Evolutionary conservation across 2,888 invertebrate species (phyloP).

Genomic region (Spisula solida): DNA sequence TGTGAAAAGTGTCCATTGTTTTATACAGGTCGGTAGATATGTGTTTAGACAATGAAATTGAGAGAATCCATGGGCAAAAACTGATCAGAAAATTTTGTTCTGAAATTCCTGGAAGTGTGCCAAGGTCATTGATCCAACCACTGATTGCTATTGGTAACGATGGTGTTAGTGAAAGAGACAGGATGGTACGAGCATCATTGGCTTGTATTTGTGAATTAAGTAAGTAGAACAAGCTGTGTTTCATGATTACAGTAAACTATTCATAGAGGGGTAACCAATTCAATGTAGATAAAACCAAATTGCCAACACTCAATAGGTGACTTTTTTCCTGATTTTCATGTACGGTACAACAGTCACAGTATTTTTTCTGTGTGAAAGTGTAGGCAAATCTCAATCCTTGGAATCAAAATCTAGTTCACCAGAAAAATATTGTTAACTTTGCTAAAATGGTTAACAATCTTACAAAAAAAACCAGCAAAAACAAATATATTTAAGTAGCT

Average conservation of each 20-base stretch:
- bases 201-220: conserved; percentile 96
- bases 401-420: no score
- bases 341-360: no score
- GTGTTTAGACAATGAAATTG: conserved; percentile 93
- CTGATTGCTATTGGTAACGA: conserved; percentile 94
- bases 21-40: conserved; percentile 94
- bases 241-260: not conserved
- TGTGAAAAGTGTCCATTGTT: not conserved
- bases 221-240: conserved; percentile 85
- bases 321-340: no score
- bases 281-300: no score
- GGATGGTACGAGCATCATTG: conserved; percentile 94
- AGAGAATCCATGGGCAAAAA: conserved; percentile 96
- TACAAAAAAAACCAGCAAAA: no score
- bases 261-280: no score
- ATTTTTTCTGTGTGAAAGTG: no score
- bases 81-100: conserved; percentile 92
- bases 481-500: no score
- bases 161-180: conserved; percentile 93
- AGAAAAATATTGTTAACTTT: no score
- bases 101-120: conserved; percentile 91
- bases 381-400: no score
- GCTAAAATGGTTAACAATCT: no score
- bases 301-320: no score
- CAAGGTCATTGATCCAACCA: conserved; percentile 93